phyloP scores from a whole-genome alignment of 1,140 invertebrate species.

The silkworm (Bombyx mori) region DNA sequence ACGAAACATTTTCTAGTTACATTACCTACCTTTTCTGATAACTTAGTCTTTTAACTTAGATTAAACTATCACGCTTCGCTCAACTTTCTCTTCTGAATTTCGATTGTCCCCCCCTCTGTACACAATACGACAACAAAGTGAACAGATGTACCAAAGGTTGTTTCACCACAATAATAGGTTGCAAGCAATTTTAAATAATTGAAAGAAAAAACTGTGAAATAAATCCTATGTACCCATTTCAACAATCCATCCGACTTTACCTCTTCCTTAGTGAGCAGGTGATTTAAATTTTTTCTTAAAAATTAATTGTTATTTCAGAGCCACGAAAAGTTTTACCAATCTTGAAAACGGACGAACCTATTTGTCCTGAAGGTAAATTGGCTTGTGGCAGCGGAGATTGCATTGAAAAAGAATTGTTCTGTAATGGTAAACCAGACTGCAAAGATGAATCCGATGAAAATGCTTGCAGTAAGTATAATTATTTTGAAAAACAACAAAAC shows the following conservation, averaged over 20 bases:
- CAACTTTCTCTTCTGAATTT: constrained; percentile 39
- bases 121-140: constrained; percentile 31
- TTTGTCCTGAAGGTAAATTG: constrained; percentile 89
- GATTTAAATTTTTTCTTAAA: background rate
- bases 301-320: constrained; percentile 73
- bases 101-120: constrained; percentile 25
- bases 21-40: constrained; percentile 2
- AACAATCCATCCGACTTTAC: no score
- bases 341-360: constrained; percentile 91
- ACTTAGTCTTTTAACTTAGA: constrained; percentile 26
- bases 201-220: background rate
- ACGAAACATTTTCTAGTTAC: no score
- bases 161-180: no score
- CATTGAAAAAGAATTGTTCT: constrained; percentile 92
- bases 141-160: constrained; percentile 24
- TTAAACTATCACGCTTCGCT: constrained; percentile 50
- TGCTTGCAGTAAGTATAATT: constrained; percentile 86
- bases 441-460: constrained; percentile 96
- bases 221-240: no score
- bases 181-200: background rate
- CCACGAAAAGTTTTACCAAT: constrained; percentile 90
- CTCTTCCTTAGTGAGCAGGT: background rate
- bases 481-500: background rate
- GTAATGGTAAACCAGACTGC: constrained; percentile 93
- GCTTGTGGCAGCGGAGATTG: constrained; percentile 92